A percentile compares a stretch with the other conserved stretches of the same genome.
Evolutionary conservation across 1,140 invertebrate species (phyloP).

Genomic region (Leucophenga varia): DNA sequence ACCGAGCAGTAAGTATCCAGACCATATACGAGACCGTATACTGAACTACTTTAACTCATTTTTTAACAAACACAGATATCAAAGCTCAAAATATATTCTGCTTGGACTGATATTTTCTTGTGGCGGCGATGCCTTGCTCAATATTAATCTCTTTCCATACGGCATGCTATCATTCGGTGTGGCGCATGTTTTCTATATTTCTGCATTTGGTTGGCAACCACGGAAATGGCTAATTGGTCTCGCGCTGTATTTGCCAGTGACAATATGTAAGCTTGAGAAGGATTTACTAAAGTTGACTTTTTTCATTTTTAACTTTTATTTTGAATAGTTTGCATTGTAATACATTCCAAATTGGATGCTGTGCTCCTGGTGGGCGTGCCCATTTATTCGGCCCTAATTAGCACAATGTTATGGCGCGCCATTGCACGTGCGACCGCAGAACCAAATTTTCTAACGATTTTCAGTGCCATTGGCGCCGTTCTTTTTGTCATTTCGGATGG

Average conservation of each 20-base stretch:
- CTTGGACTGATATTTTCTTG: conserved; percentile 79
- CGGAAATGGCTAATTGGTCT: conserved; percentile 65
- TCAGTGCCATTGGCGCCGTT: conserved; percentile 71
- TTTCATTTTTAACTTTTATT: no score
- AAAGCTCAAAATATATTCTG: conserved; percentile 72
- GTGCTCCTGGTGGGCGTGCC: conserved; percentile 66
- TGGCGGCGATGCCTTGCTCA: conserved; percentile 78
- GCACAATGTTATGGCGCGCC: conserved; percentile 83
- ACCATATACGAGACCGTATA: background rate
- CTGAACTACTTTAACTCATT: no score
- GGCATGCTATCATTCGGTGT: conserved; percentile 82
- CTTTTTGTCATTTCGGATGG: conserved; percentile 78
- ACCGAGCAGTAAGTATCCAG: conserved; percentile 65
- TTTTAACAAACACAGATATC: conserved; percentile 59
- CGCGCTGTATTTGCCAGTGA: conserved; percentile 58
- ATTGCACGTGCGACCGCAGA: conserved; percentile 66
- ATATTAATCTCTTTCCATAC: conserved; percentile 66
- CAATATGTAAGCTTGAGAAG: conserved; percentile 58
- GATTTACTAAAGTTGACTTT: no score
- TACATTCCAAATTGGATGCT: conserved; percentile 62
- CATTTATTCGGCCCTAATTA: conserved; percentile 73
- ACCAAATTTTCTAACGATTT: conserved; percentile 55
- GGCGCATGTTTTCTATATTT: conserved; percentile 81
- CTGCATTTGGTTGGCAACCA: conserved; percentile 79
- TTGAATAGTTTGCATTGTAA: conserved; percentile 44